Evolutionary conservation across 2,113 vertebrate species (phyloP).

Genomic region (Oncorhynchus mykiss): DNA sequence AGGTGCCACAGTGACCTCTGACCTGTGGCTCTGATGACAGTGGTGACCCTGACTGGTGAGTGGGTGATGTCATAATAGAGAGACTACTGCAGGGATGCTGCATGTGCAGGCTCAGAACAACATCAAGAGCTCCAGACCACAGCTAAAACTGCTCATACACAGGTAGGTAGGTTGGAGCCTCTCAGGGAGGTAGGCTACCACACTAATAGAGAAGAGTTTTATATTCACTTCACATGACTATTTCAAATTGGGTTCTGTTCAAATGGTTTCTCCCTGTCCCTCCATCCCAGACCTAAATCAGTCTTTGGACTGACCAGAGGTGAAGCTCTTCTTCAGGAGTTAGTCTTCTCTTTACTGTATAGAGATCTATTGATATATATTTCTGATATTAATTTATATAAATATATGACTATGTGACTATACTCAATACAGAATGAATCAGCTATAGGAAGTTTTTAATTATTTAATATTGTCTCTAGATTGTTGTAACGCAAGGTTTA

Average conservation of each 20-base stretch:
- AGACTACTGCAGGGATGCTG: constrained; percentile 67
- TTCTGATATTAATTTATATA: not conserved
- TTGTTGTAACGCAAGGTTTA: too few species aligned
- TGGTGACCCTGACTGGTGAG: constrained; percentile 60
- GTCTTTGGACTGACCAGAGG: not conserved
- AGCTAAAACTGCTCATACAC: constrained; percentile 68
- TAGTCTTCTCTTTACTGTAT: not conserved
- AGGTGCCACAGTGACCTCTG: not conserved
- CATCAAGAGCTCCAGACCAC: constrained; percentile 68
- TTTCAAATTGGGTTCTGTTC: not conserved
- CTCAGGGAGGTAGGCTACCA: too few species aligned
- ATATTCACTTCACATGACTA: not conserved
- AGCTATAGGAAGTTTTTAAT: not conserved
- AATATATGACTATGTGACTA: not conserved
- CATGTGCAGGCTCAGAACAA: constrained; percentile 78
- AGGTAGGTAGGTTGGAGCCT: constrained; percentile 54
- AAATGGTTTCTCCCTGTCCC: not conserved
- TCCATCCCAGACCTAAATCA: not conserved
- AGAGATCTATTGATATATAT: not conserved
- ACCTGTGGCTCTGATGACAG: constrained; percentile 52
- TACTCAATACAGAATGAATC: not conserved
- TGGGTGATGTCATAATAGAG: constrained; percentile 69
- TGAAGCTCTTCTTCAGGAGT: too few species aligned
- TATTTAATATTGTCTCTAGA: not conserved
- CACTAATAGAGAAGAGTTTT: too few species aligned